Conservation (phyloP, 2,113 vertebrate species). For the Nibea albiflora region DNA sequence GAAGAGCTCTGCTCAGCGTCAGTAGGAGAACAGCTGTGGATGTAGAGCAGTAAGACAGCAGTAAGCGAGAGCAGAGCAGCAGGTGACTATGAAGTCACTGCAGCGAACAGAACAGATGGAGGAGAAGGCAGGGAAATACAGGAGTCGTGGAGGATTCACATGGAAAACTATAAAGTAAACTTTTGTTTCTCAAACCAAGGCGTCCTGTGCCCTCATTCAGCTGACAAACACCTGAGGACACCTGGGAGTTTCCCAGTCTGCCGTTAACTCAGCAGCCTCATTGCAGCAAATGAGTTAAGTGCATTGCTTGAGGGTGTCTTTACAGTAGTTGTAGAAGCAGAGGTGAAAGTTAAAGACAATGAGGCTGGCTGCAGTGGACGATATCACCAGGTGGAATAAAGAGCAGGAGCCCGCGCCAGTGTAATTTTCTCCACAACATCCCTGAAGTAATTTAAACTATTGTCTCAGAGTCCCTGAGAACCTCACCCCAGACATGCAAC, state of each 20-base stretch:
- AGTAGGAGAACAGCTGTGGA: conserved; percentile 65
- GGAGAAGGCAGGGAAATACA: conserved; percentile 14
- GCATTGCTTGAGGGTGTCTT: conserved; percentile 32
- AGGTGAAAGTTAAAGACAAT: conserved; percentile 36
- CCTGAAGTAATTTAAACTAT: conserved; percentile 6
- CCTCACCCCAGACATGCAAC: neutral
- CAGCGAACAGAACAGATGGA: conserved; percentile 40
- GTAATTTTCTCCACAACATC: neutral
- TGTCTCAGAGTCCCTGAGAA: conserved; percentile 6
- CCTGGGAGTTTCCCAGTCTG: conserved; percentile 21
- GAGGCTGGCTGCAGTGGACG: neutral
- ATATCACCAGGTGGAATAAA: neutral
- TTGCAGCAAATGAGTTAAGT: conserved; percentile 23
- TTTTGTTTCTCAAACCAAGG: conserved; percentile 2
- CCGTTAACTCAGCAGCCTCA: conserved; percentile 4
- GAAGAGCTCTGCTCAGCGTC: conserved; percentile 53
- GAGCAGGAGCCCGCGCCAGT: neutral
- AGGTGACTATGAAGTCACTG: conserved; percentile 65
- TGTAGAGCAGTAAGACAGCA: conserved; percentile 43
- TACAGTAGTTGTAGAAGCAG: neutral
- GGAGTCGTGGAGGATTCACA: conserved; percentile 4
- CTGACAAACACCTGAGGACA: conserved; percentile 12
- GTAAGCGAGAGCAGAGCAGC: conserved; percentile 68
- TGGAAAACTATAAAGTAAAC: conserved; percentile 6
- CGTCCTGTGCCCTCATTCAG: neutral